phyloP scores from a whole-genome alignment of 2,797 vertebrate species.

The Halcyon smyrnensis region DNA sequence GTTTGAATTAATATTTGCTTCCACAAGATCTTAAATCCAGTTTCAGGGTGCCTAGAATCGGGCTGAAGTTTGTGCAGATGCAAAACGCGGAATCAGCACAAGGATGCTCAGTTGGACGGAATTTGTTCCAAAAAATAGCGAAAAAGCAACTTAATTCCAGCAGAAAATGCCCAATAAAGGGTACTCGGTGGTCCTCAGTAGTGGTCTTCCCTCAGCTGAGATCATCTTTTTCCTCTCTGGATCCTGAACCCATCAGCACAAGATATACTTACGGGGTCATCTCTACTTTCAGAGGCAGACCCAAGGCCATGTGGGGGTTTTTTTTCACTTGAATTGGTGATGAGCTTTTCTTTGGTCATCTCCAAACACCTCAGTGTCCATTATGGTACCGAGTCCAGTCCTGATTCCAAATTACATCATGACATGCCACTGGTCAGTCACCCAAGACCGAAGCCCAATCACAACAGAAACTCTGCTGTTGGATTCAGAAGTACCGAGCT shows the following conservation, averaged over 20 bases:
- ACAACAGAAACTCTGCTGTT: neutral
- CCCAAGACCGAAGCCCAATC: neutral
- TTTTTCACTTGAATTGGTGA: neutral
- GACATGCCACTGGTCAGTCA: neutral
- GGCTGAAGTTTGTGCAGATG: neutral
- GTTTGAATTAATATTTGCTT: slow-evolving; percentile 24
- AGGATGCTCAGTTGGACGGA: neutral
- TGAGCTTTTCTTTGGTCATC: neutral
- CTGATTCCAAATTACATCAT: neutral
- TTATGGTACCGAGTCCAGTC: neutral
- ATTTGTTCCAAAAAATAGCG: neutral
- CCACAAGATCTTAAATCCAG: neutral
- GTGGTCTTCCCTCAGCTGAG: neutral
- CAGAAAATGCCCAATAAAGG: neutral
- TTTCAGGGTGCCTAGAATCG: neutral
- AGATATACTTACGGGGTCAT: neutral
- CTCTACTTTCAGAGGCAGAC: neutral
- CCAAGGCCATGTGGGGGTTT: neutral
- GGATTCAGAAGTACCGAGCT: neutral
- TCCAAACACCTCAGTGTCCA: neutral
- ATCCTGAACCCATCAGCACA: neutral
- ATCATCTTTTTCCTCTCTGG: neutral
- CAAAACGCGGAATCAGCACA: neutral
- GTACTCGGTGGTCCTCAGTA: neutral
- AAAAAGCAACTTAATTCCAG: neutral